Evolutionary conservation across 2,113 vertebrate genomes (phyloP).

Genomic region (Leptobrachium ailaonicum): DNA sequence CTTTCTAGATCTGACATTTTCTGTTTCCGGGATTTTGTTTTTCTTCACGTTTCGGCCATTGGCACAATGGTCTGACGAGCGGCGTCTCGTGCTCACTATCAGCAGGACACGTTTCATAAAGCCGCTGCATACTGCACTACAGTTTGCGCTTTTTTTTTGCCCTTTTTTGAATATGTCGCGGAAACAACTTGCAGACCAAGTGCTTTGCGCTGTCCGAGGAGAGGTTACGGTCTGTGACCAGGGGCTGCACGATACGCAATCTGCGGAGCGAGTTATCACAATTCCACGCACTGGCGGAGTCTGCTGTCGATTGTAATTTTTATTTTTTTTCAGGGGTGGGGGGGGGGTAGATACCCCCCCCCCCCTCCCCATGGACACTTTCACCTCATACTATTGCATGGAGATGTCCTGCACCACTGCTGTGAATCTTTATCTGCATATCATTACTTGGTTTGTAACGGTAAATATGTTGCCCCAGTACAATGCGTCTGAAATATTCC

Average conservation of each 20-base stretch:
- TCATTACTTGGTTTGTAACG: conserved; percentile 59
- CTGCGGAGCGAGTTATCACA: conserved; percentile 54
- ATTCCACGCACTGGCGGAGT: conserved; percentile 72
- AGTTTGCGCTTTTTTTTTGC: conserved; percentile 49
- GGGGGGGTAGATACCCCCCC: too few relatives aligned
- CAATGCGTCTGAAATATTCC: conserved; percentile 56
- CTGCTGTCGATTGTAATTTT: conserved; percentile 62
- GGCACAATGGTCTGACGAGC: too few relatives aligned
- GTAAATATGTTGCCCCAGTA: conserved; percentile 58
- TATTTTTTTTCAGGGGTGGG: conserved; percentile 21
- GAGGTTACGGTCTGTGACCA: too few relatives aligned
- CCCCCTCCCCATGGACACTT: conserved; percentile 61
- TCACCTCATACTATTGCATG: conserved; percentile 62
- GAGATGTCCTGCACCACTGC: conserved; percentile 51
- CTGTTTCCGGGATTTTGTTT: conserved; percentile 62
- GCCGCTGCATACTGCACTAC: too few relatives aligned
- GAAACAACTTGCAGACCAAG: too few relatives aligned
- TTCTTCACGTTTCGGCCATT: too few relatives aligned
- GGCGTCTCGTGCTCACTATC: too few relatives aligned
- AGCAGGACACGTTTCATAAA: too few relatives aligned
- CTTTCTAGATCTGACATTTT: background rate
- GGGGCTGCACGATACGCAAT: too few relatives aligned
- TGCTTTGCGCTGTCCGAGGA: too few relatives aligned
- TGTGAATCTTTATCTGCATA: conserved; percentile 54
- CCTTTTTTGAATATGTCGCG: conserved; percentile 3